Evolutionary conservation across 2,888 invertebrate genomes (phyloP).

Genomic region (Cephus spinipes): DNA sequence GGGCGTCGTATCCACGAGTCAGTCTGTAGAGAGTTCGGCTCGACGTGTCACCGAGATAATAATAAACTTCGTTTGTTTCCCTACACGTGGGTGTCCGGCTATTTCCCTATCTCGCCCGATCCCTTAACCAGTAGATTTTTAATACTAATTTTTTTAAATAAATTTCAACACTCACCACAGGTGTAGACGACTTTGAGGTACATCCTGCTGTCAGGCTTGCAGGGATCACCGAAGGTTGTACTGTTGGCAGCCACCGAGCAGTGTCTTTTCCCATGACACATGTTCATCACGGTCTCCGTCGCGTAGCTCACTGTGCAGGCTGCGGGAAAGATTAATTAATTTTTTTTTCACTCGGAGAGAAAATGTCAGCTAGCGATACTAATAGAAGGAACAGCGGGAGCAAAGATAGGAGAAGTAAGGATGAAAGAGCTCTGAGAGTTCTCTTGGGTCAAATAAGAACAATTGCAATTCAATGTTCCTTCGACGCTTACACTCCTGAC

Average conservation of each 20-base stretch:
- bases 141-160: constrained; percentile 7
- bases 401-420: neutral
- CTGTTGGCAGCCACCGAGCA: constrained; percentile 85
- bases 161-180: constrained; percentile 76
- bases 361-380: neutral
- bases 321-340: constrained; percentile 63
- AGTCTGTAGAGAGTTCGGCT: too few species aligned
- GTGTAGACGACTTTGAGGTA: constrained; percentile 90
- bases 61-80: too few species aligned
- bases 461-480: neutral
- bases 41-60: too few species aligned
- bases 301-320: constrained; percentile 90
- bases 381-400: neutral
- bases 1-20: too few species aligned
- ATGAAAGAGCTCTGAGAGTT: neutral
- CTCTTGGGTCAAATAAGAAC: neutral
- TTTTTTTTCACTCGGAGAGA: neutral
- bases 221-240: constrained; percentile 86
- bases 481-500: neutral
- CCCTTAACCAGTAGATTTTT: neutral
- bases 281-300: constrained; percentile 90
- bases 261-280: constrained; percentile 85
- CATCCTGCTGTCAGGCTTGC: constrained; percentile 82
- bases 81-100: too few species aligned
- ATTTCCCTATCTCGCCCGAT: too few species aligned